Base-by-base conservation (phyloP, 2,113 vertebrate species). In the Lamprologus callipterus region DNA sequence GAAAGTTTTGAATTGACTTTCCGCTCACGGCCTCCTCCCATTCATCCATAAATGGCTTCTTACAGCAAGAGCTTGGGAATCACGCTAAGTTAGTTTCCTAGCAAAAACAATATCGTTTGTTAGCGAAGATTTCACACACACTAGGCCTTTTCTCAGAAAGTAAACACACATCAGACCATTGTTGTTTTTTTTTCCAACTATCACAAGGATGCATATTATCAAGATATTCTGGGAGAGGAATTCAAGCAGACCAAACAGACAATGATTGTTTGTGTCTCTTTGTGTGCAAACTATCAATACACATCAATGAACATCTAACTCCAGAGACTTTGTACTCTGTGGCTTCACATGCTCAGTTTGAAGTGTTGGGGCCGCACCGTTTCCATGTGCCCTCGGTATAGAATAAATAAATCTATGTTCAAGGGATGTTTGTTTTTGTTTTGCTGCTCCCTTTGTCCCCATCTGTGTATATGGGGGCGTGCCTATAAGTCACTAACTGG, bases 161-260 rank as follows among this genome's bases (percentile, higher is more conserved):
- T 93, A 94, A 95, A 95, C 92, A 93, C 80, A 86, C 82, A 87
- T 85, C 81, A 65, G 84, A 82, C 83, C 91, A 92, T 94, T 95
- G 94, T 95, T 92, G 87, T 0, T 4, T 16, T 78, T 75, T 73
- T 73, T 10, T 2, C 28, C 75, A 88, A 80, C 60, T 89, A 85
- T 89, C 90, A 60, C 89, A 88, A 73, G 88, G 81, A 81, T 89
- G 65, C 82, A 65, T 92, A 90, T 81, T 84, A 90, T 92, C 78
- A 2, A 63, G 42, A 26, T 91, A 75, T 93, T 94, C 82, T 47
- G 81, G 88, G 92, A 92, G 45, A 88, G 94, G 94, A 95, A 94
- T 93, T 92, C 70, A 42, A 78, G n/a, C 84, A 95, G 93, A 94
- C 93, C 90, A 89, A 95, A 92, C 94, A 94, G 86, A 79, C 89